Evolutionary conservation across 2,113 vertebrate species (phyloP).

Genomic region (mouse (Mus musculus)): GRCm39 chr8:124440001-124440500

Average conservation of each 20-base stretch:
- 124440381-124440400: background rate
- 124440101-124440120: background rate
- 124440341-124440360: background rate
- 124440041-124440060: background rate
- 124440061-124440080: no score
- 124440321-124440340: background rate
- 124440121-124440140: background rate
- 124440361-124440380: background rate
- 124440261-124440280: fast-evolving
- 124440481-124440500: background rate
- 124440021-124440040: background rate
- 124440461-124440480: background rate
- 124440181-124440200: background rate
- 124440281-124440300: background rate
- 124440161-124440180: background rate
- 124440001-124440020: background rate
- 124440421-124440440: background rate
- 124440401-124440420: background rate
- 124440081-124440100: background rate
- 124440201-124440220: background rate
- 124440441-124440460: background rate
- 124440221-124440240: background rate
- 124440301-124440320: background rate
- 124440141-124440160: no score
- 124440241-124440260: no score